Base-by-base conservation (phyloP, 2,113 vertebrate genomes). In the Anarrhichthys ocellatus region DNA sequence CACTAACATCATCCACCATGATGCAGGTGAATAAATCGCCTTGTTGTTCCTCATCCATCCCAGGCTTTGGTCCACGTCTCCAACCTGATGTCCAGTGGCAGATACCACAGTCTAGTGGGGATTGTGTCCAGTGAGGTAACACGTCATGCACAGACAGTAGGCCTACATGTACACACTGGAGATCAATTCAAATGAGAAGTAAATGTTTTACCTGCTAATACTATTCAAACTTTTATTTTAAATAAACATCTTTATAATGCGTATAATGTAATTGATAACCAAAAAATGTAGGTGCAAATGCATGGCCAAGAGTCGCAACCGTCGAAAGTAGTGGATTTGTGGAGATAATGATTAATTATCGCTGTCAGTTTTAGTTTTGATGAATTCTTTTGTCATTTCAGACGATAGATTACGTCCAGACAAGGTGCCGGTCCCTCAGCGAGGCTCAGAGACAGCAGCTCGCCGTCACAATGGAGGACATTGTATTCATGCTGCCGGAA, bases 41-140 rank as follows among this genome's bases (percentile, higher is more conserved):
- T 24, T 34, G 20, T 65, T 67, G 11, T 75, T 42, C n/a, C 0
- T 0, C 50, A 9, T 82, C 56, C 64, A 0, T 79, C 27, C 14
- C 68, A 94, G 94, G 94, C 93, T 13, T 69, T 93, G 73, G 87
- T 93, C 40, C 90, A 92, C 0, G 74, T 92, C 32, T 93, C 94
- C 68, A 38, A 29, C 56, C 62, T 87, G 80, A 87, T 93, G 86
- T 92, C 92, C 79, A 83, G 38, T 1, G 85, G 91, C 36, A 78
- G 58, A 11, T 91, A 91, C 75, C 84, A 78, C 22, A 82, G 79
- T 52, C 76, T 93, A 10, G 82, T 59, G 15, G 88, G 90, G 13
- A 52, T 92, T 0, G 75, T 92, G 67, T 92, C 93, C 42, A 72
- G 36, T 2, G 91, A 94, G 93, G 93, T 93, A 84, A 80, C 34